Conservation (phyloP, 2,797 vertebrate genomes). For the Aldrovandia affinis region DNA sequence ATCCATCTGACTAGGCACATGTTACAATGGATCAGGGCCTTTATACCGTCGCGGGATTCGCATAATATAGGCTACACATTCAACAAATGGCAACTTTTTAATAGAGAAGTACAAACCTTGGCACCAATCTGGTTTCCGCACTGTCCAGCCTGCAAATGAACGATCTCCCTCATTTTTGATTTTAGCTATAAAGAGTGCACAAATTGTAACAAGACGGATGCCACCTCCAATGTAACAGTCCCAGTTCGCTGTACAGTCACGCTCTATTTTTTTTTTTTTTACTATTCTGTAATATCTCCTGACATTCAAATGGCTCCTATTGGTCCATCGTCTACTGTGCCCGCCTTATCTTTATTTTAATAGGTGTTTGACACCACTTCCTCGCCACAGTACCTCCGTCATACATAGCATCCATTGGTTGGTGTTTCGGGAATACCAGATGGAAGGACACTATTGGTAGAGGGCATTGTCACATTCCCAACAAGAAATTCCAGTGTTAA, state of each 20-base stretch:
- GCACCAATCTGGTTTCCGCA: slow-evolving; percentile 72
- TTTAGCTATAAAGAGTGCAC: not conserved
- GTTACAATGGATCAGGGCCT: not conserved
- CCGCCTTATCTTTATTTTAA: slow-evolving; percentile 25
- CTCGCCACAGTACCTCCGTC: not conserved
- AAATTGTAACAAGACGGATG: not conserved
- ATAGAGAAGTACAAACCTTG: slow-evolving; percentile 45
- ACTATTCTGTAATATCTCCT: slow-evolving; percentile 19
- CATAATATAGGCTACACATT: slow-evolving; percentile 6
- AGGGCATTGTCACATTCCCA: not conserved
- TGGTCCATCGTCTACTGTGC: slow-evolving; percentile 22
- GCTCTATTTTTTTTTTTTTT: slow-evolving; percentile 21
- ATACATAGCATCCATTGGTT: slow-evolving; percentile 13
- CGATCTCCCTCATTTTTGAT: slow-evolving; percentile 76
- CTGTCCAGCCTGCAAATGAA: slow-evolving; percentile 80
- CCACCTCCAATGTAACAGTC: not conserved
- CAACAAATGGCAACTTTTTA: not conserved
- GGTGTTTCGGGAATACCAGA: not conserved
- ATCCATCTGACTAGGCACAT: not conserved
- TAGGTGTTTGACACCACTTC: not conserved
- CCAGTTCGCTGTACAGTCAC: not conserved
- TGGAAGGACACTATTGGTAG: not conserved
- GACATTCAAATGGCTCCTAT: slow-evolving; percentile 29
- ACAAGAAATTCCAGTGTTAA: slow-evolving; percentile 13
- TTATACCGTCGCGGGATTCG: not conserved